Base-by-base conservation (phyloP, 2,113 vertebrate genomes). In the Hymenochirus boettgeri region DNA sequence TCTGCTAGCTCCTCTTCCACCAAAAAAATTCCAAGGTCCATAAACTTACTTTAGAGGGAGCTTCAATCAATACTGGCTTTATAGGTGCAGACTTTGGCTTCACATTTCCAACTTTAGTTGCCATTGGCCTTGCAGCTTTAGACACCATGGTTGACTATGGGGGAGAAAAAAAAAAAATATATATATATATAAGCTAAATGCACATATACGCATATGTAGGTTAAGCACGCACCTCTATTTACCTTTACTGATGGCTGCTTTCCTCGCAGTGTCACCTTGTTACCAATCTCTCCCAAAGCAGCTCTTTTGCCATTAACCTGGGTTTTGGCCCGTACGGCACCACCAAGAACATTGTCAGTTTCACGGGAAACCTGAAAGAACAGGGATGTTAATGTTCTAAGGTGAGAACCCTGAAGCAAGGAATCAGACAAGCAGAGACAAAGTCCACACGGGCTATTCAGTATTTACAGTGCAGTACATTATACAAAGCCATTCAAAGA, bases 251-350 rank as follows among this genome's bases (percentile, higher is more conserved):
- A 3, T 29, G 47, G 24, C 13, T 48, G 62, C 0, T 70, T 45
- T 65, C 71, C 71, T 75, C 82, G 77, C n/a, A 72, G 74, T 17
- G 65, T 15, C 61, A 85, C 80, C 75, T 63, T 81, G 77, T 90
- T 90, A 42, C 87, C 83, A 19, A 89, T 88, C 77, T 90, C 86
- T 76, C 85, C 85, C 61, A 89, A 75, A 70, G 79, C 86, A 52
- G 78, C 61, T 9, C 86, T 76, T 65, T 70, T 81, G 4, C 70
- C 33, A 46, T 74, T 50, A 31, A 77, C 31, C 1, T 73, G 79
- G 26, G 72, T 54, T 67, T 84, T 84, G 0, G 59, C 47, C 78
- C 79, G 52, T 62, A 67, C 77, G 52, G 75, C 23, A 45, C 73
- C 79, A 18, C 13, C 3, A 12, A 70, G 58, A 33, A 67, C 73